phyloP scores from a whole-genome alignment of 2,113 vertebrate genomes.

The Carollia perspicillata region DNA sequence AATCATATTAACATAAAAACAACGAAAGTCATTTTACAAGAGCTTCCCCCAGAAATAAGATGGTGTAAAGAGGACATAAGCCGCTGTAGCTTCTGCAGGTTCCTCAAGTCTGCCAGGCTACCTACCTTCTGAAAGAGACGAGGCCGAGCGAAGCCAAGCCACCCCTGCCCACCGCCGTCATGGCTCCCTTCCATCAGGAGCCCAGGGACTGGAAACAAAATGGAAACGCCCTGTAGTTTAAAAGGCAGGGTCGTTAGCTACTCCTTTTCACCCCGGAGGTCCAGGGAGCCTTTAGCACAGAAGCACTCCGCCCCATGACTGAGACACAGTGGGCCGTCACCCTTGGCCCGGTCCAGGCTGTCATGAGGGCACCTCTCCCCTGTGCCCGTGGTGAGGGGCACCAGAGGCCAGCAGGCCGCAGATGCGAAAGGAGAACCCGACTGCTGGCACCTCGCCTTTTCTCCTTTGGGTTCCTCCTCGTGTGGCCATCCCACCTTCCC shows the following conservation, averaged over 20 bases:
- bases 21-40: not conserved
- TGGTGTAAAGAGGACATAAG: not conserved
- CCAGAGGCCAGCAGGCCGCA: constrained; percentile 8
- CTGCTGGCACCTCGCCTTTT: not conserved
- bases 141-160: no score
- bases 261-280: not conserved
- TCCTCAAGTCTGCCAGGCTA: not conserved
- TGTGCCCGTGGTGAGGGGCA: not conserved
- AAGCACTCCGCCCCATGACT: not conserved
- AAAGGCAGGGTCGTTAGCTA: not conserved
- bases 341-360: not conserved
- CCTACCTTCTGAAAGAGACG: not conserved
- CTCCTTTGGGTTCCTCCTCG: not conserved
- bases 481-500: not conserved
- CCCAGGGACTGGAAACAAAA: not conserved
- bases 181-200: not conserved
- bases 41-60: not conserved
- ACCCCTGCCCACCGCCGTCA: not conserved
- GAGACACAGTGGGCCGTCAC: not conserved
- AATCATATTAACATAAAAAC: not conserved
- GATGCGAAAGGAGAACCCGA: constrained; percentile 9
- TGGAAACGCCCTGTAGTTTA: not conserved
- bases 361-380: not conserved
- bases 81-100: not conserved
- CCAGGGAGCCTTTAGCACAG: not conserved